Percentiles rank a stretch among this genome's conserved stretches.
Conservation (phyloP, 2,797 vertebrate species). For the Argyrosomus regius region DNA sequence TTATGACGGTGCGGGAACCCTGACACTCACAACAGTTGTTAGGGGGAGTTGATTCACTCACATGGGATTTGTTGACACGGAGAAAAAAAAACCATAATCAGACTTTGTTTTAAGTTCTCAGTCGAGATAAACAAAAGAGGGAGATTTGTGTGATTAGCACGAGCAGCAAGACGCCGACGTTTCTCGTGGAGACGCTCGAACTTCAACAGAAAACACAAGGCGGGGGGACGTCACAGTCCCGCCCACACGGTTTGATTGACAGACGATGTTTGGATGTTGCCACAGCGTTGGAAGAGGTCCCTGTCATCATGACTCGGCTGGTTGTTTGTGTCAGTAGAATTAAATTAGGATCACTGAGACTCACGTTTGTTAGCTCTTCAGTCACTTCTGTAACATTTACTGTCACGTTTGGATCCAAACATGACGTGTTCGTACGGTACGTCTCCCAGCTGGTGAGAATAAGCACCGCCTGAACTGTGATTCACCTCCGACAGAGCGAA, state of each 20-base stretch:
- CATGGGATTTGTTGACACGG: neutral
- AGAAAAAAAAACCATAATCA: neutral
- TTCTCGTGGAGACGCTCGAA: neutral
- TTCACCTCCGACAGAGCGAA: slow-evolving; percentile 39
- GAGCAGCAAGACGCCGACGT: too few relatives aligned
- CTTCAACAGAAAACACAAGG: neutral
- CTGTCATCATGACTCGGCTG: neutral
- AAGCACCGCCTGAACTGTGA: slow-evolving; percentile 41
- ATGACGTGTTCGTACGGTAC: neutral
- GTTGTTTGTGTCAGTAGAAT: slow-evolving; percentile 10
- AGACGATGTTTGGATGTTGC: neutral
- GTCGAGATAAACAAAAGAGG: neutral
- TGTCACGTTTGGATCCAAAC: slow-evolving; percentile 10
- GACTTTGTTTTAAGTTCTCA: neutral
- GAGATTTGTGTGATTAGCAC: neutral
- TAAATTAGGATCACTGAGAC: slow-evolving; percentile 7
- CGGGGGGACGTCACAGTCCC: neutral
- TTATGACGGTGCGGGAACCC: too few relatives aligned
- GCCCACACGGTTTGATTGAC: slow-evolving; percentile 9
- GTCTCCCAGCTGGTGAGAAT: slow-evolving; percentile 35
- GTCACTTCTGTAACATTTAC: neutral
- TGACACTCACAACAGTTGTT: neutral
- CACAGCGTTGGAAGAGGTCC: neutral
- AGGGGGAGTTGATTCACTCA: neutral
- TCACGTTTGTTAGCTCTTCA: slow-evolving; percentile 3